These are phyloP conservation scores for Coenobita brevimanus DNA, from an alignment of 1,140 invertebrate genomes.

Conservation along the genomic window DNA sequence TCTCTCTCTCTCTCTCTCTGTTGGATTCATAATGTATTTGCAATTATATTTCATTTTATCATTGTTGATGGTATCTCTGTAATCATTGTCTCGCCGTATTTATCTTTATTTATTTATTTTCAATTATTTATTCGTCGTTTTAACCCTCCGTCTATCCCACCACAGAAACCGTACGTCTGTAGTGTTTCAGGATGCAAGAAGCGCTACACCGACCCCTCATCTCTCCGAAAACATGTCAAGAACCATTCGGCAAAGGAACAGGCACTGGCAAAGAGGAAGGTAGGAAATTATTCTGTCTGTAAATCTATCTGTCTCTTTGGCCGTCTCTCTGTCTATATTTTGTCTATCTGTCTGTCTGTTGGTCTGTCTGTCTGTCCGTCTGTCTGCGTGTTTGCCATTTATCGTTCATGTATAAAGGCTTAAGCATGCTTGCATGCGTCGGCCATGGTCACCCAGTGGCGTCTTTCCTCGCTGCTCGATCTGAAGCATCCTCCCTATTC, in stretches of 20 bases:
- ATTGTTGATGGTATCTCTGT: neutral
- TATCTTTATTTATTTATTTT: neutral
- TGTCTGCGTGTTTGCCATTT: too few species aligned
- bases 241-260: slow-evolving; percentile 77
- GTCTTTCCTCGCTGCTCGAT: too few species aligned
- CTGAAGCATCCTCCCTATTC: too few species aligned
- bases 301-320: too few species aligned
- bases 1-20: slow-evolving; percentile 1
- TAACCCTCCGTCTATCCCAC: neutral
- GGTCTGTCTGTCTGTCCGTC: too few species aligned
- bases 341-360: too few species aligned
- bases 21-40: neutral
- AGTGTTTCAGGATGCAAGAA: slow-evolving; percentile 90
- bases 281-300: neutral
- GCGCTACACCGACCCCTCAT: slow-evolving; percentile 94
- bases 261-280: slow-evolving; percentile 56
- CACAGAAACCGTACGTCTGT: slow-evolving; percentile 93
- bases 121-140: neutral
- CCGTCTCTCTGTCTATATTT: too few species aligned
- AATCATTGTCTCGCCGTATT: neutral
- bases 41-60: neutral
- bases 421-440: too few species aligned
- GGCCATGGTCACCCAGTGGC: too few species aligned
- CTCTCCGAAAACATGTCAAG: slow-evolving; percentile 94
- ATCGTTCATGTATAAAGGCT: too few species aligned